Base-by-base conservation (phyloP, 2,797 vertebrate species). In the Lerista edwardsae region DNA sequence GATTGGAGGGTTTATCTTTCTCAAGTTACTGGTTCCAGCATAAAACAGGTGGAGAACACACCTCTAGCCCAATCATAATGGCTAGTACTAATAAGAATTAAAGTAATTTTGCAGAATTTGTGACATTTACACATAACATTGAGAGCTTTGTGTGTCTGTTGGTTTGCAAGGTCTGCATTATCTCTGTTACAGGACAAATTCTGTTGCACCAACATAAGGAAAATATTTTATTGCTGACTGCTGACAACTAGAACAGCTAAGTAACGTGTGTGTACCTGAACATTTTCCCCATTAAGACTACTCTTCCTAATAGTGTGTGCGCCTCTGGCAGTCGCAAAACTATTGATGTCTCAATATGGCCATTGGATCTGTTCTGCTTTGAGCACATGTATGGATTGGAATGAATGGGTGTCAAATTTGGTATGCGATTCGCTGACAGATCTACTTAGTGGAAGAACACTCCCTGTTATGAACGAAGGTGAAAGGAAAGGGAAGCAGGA, bases 331-430 rank as follows among this genome's bases (percentile, higher is more conserved):
- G 12, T 65, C 65, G n/a, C 61, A 47, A n/a, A 27, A 57, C 29
- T 29, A 39, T 0, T 31, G 36, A 27, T 61, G 27, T 19, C 8
- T 55, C 41, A 0, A 0, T 1, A 6, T 67, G 29, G 68, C 51
- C 72, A 61, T 57, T 15, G n/a, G 12, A 34, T 34, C 12, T 51
- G 17, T 51, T 51, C 14, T 19, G 1, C 0, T 1, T 59, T 74
- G 3, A 0, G 0, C 7, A 21, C 5, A 2, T 19, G 31, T 55
- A 71, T 0, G 0, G 61, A 8, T 11, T 62, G 34, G 31, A 27
- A 79, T 15, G 31, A 34, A 57, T 34, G 31, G 7, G 25, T 29
- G 61, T 31, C 57, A 71, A 34, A 25, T 77, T 29, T 75, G 3
- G 19, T 36, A 57, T 31, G 17, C 1, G 4, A 57, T 75, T 75